phyloP scores from a whole-genome alignment of 2,797 vertebrate species.

The Fringilla coelebs region DNA sequence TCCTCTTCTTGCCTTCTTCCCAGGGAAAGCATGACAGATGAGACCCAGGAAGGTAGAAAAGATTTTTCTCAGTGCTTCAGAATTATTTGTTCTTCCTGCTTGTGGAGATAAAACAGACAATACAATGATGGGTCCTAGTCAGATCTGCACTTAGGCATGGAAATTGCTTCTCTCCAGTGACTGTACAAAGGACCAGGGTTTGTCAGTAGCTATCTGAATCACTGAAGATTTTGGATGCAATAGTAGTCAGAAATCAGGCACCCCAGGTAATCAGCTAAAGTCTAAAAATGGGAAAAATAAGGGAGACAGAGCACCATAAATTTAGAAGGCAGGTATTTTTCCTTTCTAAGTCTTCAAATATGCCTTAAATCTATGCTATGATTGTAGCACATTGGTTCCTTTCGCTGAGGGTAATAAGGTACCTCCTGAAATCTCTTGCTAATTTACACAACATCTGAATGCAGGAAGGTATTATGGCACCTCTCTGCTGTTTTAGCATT shows the following conservation, averaged over 20 bases:
- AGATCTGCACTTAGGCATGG: not conserved
- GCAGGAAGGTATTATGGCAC: not conserved
- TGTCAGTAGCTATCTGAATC: not conserved
- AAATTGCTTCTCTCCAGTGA: not conserved
- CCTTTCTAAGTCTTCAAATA: not conserved
- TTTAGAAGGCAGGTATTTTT: not conserved
- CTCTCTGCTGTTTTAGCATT: not conserved
- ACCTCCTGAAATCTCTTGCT: not conserved
- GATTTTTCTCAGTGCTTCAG: slow-evolving; percentile 1
- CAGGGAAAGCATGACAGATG: not conserved
- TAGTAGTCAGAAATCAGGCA: slow-evolving; percentile 4
- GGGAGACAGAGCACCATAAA: not conserved
- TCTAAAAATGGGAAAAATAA: not conserved
- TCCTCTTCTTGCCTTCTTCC: not conserved
- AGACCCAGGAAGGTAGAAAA: not conserved
- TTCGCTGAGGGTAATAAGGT: not conserved
- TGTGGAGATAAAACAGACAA: not conserved
- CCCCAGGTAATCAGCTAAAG: not conserved
- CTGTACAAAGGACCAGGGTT: not conserved
- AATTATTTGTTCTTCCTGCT: not conserved
- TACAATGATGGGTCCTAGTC: not conserved
- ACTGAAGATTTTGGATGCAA: not conserved
- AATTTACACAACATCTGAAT: not conserved
- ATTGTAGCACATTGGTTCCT: not conserved
- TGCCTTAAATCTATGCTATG: not conserved